Evolutionary conservation across 2,113 vertebrate species (phyloP).

Genomic region (Sceloporus undulatus): DNA sequence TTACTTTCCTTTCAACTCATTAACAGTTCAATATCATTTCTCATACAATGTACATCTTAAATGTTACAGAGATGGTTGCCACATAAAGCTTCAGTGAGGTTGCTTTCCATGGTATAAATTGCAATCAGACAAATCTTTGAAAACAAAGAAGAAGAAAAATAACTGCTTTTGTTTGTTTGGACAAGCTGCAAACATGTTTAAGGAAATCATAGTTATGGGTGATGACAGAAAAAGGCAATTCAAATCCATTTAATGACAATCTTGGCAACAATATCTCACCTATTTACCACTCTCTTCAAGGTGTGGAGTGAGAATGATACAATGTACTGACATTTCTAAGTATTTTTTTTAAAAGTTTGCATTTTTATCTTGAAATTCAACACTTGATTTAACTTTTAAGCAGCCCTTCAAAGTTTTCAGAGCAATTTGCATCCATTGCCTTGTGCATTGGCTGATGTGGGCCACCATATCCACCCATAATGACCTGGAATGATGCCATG

Average conservation of each 20-base stretch:
- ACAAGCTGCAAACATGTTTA: constrained; percentile 53
- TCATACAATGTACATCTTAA: constrained; percentile 67
- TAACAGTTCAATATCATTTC: constrained; percentile 73
- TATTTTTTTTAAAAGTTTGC: not conserved
- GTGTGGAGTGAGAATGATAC: not conserved
- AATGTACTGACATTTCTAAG: not conserved
- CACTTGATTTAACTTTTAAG: not conserved
- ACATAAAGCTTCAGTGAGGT: constrained; percentile 60
- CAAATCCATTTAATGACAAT: not conserved
- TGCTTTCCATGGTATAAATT: constrained; percentile 57
- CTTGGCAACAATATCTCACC: not conserved
- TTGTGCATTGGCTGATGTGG: too few species aligned
- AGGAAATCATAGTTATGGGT: constrained; percentile 16
- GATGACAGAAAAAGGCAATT: not conserved
- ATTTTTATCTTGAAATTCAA: not conserved
- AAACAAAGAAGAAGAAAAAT: constrained; percentile 53
- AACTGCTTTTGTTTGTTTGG: constrained; percentile 42
- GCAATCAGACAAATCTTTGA: constrained; percentile 59
- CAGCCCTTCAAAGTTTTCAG: not conserved
- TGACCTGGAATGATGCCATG: too few species aligned
- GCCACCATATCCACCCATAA: too few species aligned
- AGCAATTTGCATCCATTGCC: not conserved
- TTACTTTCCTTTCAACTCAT: constrained; percentile 60
- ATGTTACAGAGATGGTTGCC: constrained; percentile 20
- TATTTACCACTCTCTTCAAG: too few species aligned